These are phyloP conservation scores for Cottus gobio DNA, from an alignment of 2,113 vertebrate species.

Conservation along the genomic window DNA sequence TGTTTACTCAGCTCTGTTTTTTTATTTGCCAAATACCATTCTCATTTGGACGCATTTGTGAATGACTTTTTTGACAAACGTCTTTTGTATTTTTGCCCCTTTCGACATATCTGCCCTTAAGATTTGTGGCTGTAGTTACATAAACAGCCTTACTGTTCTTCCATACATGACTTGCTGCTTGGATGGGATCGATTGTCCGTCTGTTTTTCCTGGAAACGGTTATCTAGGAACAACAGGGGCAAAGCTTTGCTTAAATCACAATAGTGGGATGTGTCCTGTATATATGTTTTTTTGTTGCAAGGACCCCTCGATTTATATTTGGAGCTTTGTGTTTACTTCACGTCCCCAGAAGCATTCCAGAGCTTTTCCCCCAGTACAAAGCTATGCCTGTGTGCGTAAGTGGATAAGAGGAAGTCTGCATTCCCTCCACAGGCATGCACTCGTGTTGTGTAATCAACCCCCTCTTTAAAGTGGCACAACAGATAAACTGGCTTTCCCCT, in stretches of 20 bases:
- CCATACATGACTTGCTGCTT: slow-evolving; percentile 19
- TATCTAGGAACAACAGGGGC: slow-evolving; percentile 10
- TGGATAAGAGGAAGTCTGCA: slow-evolving; percentile 84
- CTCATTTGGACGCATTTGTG: not conserved
- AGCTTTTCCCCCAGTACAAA: slow-evolving; percentile 80
- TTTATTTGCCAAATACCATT: not conserved
- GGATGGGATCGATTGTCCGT: not conserved
- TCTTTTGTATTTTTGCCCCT: not conserved
- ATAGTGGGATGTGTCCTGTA: slow-evolving; percentile 31
- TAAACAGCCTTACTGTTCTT: slow-evolving; percentile 3
- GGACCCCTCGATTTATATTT: slow-evolving; percentile 64
- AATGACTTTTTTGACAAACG: not conserved
- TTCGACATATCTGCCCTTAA: not conserved
- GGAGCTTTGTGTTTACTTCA: slow-evolving; percentile 79
- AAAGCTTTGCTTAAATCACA: slow-evolving; percentile 1
- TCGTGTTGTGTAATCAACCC: slow-evolving; percentile 79
- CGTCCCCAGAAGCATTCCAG: slow-evolving; percentile 77
- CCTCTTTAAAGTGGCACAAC: slow-evolving; percentile 60
- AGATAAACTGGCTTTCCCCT: slow-evolving; percentile 28
- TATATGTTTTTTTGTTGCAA: slow-evolving; percentile 24
- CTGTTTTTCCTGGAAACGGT: slow-evolving; percentile 6
- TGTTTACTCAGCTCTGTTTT: not conserved
- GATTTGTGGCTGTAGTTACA: not conserved
- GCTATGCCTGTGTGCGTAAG: slow-evolving; percentile 81
- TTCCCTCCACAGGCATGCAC: slow-evolving; percentile 79